phyloP scores from a whole-genome alignment of 35 echinoderm and acorn worm genomes.

The Lytechinus variegatus region DNA sequence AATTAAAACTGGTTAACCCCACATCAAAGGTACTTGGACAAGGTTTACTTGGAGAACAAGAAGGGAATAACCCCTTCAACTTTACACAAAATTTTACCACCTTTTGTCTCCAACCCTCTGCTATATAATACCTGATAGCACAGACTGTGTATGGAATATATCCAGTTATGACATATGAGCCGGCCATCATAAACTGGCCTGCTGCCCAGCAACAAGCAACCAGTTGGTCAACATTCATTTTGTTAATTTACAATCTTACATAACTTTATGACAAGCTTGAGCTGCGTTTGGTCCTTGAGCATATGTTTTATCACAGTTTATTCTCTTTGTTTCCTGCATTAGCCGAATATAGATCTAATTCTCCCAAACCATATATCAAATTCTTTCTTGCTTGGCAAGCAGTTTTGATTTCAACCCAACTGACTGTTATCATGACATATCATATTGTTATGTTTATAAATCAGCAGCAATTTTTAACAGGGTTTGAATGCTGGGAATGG shows the following conservation, averaged over 20 bases:
- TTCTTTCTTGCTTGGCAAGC: background rate
- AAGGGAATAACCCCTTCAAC: background rate
- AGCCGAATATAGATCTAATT: background rate
- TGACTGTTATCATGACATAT: background rate
- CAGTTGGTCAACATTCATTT: constrained; percentile 50
- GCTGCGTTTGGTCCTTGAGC: background rate
- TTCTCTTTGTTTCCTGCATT: background rate
- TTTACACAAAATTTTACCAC: background rate
- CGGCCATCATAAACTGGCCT: background rate
- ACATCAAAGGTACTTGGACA: too few species aligned
- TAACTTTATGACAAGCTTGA: constrained; percentile 41
- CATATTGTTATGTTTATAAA: constrained; percentile 21
- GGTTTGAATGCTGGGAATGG: background rate
- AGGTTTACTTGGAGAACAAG: too few species aligned
- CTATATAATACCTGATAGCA: background rate
- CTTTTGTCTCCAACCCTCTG: background rate
- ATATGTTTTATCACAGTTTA: constrained; percentile 41
- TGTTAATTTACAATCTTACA: constrained; percentile 41
- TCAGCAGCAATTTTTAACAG: background rate
- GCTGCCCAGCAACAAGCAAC: constrained; percentile 29
- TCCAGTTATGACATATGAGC: background rate
- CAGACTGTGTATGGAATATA: background rate
- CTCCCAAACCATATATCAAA: background rate
- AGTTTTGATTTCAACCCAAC: background rate
- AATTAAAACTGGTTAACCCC: too few species aligned